Evolutionary conservation across 2,113 vertebrate genomes (phyloP).

Genomic region (Acanthisitta chloris): DNA sequence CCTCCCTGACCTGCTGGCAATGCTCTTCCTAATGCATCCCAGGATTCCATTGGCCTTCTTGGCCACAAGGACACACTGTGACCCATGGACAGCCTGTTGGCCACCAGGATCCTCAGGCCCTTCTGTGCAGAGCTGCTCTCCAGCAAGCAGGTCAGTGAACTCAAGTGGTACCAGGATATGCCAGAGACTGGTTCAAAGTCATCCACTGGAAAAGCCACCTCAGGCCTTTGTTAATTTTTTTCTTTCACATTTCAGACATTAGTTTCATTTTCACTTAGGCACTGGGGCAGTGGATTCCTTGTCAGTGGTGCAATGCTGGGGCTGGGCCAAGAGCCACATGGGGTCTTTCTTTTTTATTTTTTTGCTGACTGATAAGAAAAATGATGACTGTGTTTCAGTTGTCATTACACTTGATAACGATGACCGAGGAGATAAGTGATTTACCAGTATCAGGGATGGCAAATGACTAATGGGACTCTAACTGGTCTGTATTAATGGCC

Average conservation of each 20-base stretch:
- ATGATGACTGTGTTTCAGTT: neutral
- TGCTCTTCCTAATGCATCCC: no score
- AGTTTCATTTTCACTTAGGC: neutral
- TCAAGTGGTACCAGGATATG: neutral
- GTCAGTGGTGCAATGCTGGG: neutral
- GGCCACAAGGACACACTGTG: no score
- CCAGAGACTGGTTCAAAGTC: neutral
- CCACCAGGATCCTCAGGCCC: no score
- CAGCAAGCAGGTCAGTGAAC: no score
- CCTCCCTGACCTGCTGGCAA: no score
- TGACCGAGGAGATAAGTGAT: neutral
- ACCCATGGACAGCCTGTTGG: no score
- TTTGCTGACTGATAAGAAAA: neutral
- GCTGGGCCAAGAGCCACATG: neutral
- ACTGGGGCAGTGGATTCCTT: neutral
- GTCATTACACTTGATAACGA: neutral
- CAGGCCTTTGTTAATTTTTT: neutral
- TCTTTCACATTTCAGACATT: neutral
- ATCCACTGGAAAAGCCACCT: neutral
- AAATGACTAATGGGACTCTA: slow-evolving; percentile 30
- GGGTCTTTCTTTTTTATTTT: neutral
- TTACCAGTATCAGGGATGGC: neutral
- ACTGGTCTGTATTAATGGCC: slow-evolving; percentile 1
- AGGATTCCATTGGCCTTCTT: no score
- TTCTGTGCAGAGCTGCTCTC: no score